Conservation (phyloP, 2,888 invertebrate species). For the Dyspetes luteomarginatus region DNA sequence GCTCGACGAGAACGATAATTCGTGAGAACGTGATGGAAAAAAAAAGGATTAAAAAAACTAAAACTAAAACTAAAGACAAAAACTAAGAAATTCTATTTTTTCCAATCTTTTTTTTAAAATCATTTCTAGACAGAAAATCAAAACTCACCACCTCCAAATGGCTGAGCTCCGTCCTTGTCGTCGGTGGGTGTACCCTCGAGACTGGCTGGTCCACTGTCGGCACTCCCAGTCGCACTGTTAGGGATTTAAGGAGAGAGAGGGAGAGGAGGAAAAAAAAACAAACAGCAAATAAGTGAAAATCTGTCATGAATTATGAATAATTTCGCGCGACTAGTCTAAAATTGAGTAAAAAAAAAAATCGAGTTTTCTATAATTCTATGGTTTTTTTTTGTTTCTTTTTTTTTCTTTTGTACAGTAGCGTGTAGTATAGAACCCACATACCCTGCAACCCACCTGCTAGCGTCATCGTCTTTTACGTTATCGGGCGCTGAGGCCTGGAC, state of each 20-base stretch:
- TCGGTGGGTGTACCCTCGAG: slow-evolving; percentile 91
- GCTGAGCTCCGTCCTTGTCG: slow-evolving; percentile 89
- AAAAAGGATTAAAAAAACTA: too few relatives aligned
- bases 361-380: background rate
- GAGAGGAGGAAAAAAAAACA: slow-evolving; percentile 31
- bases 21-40: background rate
- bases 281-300: slow-evolving; percentile 33
- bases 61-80: too few relatives aligned
- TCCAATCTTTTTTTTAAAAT: too few relatives aligned
- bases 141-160: slow-evolving; percentile 89
- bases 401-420: slow-evolving; percentile 64
- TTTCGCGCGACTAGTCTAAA: slow-evolving; percentile 42
- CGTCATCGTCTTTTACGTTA: slow-evolving; percentile 90
- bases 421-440: slow-evolving; percentile 74
- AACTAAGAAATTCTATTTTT: too few relatives aligned
- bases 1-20: background rate
- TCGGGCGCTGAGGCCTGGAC: slow-evolving; percentile 82
- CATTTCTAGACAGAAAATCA: slow-evolving; percentile 21
- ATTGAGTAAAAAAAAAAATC: background rate
- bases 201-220: slow-evolving; percentile 93
- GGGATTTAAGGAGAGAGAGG: slow-evolving; percentile 18
- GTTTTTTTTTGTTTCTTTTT: slow-evolving; percentile 5
- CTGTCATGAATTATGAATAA: slow-evolving; percentile 24
- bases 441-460: slow-evolving; percentile 85
- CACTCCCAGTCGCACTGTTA: slow-evolving; percentile 94